phyloP scores from a whole-genome alignment of 2,888 invertebrate species.

The Buathra laborator region DNA sequence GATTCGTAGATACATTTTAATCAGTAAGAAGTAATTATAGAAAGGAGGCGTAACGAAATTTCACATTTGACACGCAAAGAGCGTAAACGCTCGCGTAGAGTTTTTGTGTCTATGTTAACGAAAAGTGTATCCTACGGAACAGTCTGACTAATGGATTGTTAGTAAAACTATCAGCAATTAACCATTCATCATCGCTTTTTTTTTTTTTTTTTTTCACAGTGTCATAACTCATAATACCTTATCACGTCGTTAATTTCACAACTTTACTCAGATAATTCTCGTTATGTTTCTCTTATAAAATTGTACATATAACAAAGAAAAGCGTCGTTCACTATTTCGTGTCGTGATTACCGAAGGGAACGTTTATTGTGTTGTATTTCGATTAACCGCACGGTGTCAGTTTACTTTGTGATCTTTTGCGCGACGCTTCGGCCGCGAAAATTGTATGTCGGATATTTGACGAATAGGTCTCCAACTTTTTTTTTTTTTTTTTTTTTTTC shows the following conservation, averaged over 20 bases:
- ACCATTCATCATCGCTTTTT: conserved; percentile 33
- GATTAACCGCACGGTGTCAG: conserved; percentile 1
- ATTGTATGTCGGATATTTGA: conserved; percentile 32
- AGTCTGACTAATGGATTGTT: conserved; percentile 42
- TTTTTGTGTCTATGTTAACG: conserved; percentile 39
- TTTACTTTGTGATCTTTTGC: neutral
- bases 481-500: conserved; percentile 33
- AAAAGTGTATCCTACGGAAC: conserved; percentile 28
- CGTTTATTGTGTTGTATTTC: conserved; percentile 5
- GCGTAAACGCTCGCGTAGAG: neutral
- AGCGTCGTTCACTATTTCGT: conserved; percentile 13
- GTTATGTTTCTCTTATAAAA: conserved; percentile 42
- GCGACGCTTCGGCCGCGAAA: conserved; percentile 7
- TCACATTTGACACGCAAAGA: conserved; percentile 26
- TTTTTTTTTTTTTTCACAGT: conserved; percentile 15
- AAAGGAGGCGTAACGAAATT: conserved; percentile 14
- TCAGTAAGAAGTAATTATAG: neutral
- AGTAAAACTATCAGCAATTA: conserved; percentile 56
- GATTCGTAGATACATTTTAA: conserved; percentile 48
- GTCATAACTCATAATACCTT: conserved; percentile 26
- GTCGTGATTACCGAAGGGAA: neutral
- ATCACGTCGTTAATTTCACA: conserved; percentile 29
- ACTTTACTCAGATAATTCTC: conserved; percentile 46
- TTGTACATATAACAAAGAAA: conserved; percentile 56
- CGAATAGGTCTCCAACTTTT: conserved; percentile 4